Evolutionary conservation across 1,140 invertebrate genomes (phyloP).

Genomic region (Drosophila santomea): DNA sequence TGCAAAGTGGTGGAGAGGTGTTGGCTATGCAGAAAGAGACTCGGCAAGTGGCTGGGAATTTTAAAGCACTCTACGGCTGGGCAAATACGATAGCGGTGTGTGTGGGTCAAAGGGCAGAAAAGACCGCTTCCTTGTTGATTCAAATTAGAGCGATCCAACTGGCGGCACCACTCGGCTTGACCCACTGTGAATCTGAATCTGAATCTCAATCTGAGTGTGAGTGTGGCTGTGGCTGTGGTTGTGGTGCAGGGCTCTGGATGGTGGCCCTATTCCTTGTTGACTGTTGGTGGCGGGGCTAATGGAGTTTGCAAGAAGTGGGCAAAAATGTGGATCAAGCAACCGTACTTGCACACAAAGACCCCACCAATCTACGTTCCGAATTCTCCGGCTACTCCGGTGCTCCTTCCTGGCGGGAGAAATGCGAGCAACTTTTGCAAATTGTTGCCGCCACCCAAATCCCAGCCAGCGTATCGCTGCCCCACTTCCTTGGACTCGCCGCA

Average conservation of each 20-base stretch:
- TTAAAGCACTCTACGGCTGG: slow-evolving; percentile 20
- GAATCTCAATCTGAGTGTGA: too few species aligned
- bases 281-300: slow-evolving; percentile 59
- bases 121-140: slow-evolving; percentile 34
- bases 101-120: slow-evolving; percentile 28
- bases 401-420: slow-evolving; percentile 42
- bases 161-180: slow-evolving; percentile 16
- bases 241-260: too few species aligned
- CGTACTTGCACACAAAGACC: slow-evolving; percentile 58
- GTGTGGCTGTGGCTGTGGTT: background rate
- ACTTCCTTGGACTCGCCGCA: slow-evolving; percentile 15
- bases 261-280: slow-evolving; percentile 20
- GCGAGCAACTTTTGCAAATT: slow-evolving; percentile 72
- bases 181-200: slow-evolving; percentile 18
- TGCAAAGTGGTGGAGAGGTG: slow-evolving; percentile 9
- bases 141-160: slow-evolving; percentile 51
- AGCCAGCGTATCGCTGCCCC: slow-evolving; percentile 9
- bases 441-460: slow-evolving; percentile 55
- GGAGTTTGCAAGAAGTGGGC: slow-evolving; percentile 64
- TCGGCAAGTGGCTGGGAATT: slow-evolving; percentile 43
- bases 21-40: slow-evolving; percentile 41
- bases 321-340: slow-evolving; percentile 73
- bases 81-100: slow-evolving; percentile 31
- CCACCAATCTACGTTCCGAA: slow-evolving; percentile 9
- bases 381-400: background rate